These are phyloP conservation scores for Megaceryle maxima DNA, from an alignment of 2,113 vertebrate species.

Conservation along the genomic window DNA sequence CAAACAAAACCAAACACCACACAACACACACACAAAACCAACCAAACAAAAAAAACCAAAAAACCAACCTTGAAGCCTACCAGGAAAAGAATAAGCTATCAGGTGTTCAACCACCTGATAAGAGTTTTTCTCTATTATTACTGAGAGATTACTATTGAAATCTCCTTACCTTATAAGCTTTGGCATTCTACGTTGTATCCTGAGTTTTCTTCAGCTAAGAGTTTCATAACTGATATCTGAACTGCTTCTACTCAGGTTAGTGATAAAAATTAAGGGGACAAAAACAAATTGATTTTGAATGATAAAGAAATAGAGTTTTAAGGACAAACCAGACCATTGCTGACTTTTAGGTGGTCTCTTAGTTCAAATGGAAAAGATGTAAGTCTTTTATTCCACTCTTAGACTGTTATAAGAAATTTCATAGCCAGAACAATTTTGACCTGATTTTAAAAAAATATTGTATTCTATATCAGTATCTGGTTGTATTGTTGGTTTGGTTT, in stretches of 20 bases:
- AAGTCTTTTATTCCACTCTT: neutral
- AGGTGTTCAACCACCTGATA: accelerated
- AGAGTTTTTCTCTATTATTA: neutral
- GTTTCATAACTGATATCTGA: neutral
- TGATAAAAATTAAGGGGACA: neutral
- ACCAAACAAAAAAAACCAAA: too few species aligned
- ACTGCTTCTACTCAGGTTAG: neutral
- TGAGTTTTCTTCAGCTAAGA: neutral
- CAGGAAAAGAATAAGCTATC: neutral
- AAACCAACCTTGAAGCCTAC: neutral
- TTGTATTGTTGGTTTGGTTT: too few species aligned
- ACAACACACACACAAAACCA: too few species aligned
- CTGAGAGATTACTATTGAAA: neutral
- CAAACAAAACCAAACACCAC: too few species aligned
- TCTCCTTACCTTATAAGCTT: neutral
- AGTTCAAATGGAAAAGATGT: neutral
- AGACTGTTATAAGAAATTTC: neutral
- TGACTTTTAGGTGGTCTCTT: neutral
- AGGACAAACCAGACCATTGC: neutral
- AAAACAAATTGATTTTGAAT: neutral
- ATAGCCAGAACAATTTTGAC: neutral
- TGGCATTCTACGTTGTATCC: neutral
- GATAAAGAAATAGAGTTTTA: neutral
- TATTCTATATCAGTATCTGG: too few species aligned
- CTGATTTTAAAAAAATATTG: neutral